Base-by-base conservation (phyloP, 2,888 invertebrate genomes). In the Drymonia ruficornis region DNA sequence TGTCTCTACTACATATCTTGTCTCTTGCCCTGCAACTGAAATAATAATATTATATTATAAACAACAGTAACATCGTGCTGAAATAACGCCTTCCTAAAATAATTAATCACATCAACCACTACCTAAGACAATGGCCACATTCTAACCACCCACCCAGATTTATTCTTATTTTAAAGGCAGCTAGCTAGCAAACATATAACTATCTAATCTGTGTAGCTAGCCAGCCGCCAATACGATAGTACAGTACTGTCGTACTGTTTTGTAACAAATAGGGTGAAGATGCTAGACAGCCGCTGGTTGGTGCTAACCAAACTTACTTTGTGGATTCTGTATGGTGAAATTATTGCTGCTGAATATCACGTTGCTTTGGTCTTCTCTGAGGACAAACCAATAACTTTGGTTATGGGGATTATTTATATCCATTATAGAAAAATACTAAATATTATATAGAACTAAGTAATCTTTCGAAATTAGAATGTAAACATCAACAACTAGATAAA, bases 361-460 rank as follows among this genome's bases (percentile, higher is more conserved):
- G 76, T 90, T 91, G 59, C 83, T 87, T 67, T 90, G 91, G 57
- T 92, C 90, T 76, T 91, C 91, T 55, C 90, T 78, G 1, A 91
- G 74, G 6, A 91, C 89, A 67, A 91, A 91, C 89, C 91, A 92
- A 59, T 90, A 92, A 63, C 88, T 83, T 78, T 86, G 90, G 58
- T 83, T 89, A 50, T 86, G 84, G 9, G 83, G 63, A 72, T 83
- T 84, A 56, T 80, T 87, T 8, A 83, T 58, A 63, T 90, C 89
- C 89, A 89, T 89, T 34, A 51, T 52, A 46, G 4, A 31, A 46
- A 49, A 28, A 1, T 9, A 43, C n/a, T 13, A 23, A 6, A 19
- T 23, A 12, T 42, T 19, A 8, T 15, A 16, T n/a, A 36, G 1
- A 31, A 34, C 15, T 42, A 16, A 29, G 12, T 23, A 42, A 29